Conservation (phyloP, 2,888 invertebrate species). For the Phoenoteleia sp. region DNA sequence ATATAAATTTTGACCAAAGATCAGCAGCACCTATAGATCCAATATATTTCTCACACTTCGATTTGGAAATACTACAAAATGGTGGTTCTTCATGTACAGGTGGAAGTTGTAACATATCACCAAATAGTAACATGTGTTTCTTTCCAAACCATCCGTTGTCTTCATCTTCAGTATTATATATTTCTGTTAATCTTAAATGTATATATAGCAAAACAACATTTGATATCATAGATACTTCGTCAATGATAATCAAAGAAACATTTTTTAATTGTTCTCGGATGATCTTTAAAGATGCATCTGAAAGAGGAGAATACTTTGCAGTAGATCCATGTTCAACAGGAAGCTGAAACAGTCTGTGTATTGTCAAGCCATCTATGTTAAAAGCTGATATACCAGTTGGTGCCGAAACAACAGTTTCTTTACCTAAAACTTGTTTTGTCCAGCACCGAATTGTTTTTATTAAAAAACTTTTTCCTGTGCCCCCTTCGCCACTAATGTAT, state of each 20-base stretch:
- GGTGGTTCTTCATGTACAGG: constrained; percentile 77
- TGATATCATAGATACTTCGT: too few species aligned
- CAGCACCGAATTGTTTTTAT: constrained; percentile 78
- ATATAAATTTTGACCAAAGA: constrained; percentile 76
- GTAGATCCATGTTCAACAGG: constrained; percentile 79
- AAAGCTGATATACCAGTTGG: constrained; percentile 82
- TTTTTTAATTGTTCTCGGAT: constrained; percentile 75
- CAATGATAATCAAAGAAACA: constrained; percentile 78
- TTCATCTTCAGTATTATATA: constrained; percentile 76
- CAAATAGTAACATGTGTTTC: constrained; percentile 77
- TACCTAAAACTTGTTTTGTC: constrained; percentile 76
- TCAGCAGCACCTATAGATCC: constrained; percentile 72
- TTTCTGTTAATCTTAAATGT: constrained; percentile 75
- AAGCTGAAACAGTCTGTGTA: constrained; percentile 79
- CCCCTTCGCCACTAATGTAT: constrained; percentile 79
- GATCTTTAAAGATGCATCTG: constrained; percentile 75
- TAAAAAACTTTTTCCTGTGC: constrained; percentile 78
- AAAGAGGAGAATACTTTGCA: constrained; percentile 78
- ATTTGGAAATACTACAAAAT: constrained; percentile 70
- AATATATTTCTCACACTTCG: constrained; percentile 73
- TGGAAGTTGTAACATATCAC: constrained; percentile 80
- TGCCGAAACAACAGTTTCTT: constrained; percentile 77
- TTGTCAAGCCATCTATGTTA: constrained; percentile 82
- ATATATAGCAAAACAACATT: constrained; percentile 76
- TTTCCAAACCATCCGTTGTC: constrained; percentile 79